Base-by-base conservation (phyloP, 2,113 vertebrate species). In the Bubo bubo region DNA sequence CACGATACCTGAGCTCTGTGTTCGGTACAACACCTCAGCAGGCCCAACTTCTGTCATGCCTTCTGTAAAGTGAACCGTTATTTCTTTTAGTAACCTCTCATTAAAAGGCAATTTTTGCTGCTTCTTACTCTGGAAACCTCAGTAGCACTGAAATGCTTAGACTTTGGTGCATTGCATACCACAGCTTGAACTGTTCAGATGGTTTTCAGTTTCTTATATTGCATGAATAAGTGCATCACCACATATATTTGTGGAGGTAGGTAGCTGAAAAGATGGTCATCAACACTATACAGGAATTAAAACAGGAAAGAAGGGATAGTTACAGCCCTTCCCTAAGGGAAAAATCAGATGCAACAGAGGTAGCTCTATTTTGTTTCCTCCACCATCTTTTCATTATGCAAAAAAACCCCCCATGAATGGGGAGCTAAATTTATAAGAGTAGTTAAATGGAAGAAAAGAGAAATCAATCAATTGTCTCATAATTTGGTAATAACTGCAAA, bases 51-150 rank as follows among this genome's bases (percentile, higher is more conserved):
- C 86, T 93, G 60, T 91, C 68, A 45, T 72, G 43, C 64, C 43
- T 95, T 86, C 92, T 95, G 76, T 88, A 85, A 92, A 95, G 17
- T 47, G 43, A 79, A 72, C 79, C 35, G 45, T 64, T 94, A 53
- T 90, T 93, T 83, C 64, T 84, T 92, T 92, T 60, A 64, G 58
- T 95, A 55, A 68, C 39, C 14, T 72, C 64, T 72, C 56, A 72
- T 86, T 84, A 86, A 88, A 88, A 91, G 43, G 24, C 17, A 68
- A 14, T 59, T 91, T 94, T 95, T 79, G 35, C 59, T 86, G 35
- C 16, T 87, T 86, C 72, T 79, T 89, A 52, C 22, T 12, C 56
- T 68, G 39, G 49, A 75, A 94, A 87, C 17, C 35, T 77, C 35
- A 72, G 20, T 56, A 60, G 77, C 45, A 71, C 50, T 62, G 77